Evolutionary conservation across 2,113 vertebrate species (phyloP), one percentile per base, ranked within the genome.

Genomic region (Aythya baeri): DNA sequence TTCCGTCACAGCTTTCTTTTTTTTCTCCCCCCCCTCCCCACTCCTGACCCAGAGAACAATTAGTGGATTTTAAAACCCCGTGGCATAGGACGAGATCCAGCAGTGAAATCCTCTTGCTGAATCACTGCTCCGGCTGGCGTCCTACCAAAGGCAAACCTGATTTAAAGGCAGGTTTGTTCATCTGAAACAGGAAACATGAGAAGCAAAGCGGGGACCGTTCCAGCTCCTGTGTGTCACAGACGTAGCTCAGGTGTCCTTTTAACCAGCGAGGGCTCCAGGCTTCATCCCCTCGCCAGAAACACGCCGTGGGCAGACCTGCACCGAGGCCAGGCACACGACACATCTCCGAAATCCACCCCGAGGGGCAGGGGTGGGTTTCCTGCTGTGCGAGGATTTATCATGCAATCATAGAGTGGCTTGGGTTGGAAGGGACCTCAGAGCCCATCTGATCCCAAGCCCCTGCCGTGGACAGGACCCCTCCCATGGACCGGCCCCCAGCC

Each of bases 41-140:
- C 76, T 78, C n/a, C 4, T 80, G 74, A 63, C 86, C 86, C 44
- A n/a, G 74, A 63, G 81, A 38, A 49, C 50, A 91, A 88, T 86
- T 79, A 79, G 32, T 21, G 58, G 52, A 29, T 86, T 32, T 76
- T 87, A 82, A 88, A 96, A 54, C 44, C 61, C 49, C 9, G 21
- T 18, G 25, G 59, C 86, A 85, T 44, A 23, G 15, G 74, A 87
- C 43, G 43, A 75, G 68, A 89, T 59, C 78, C 44, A 17, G 21
- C 22, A 63, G 34, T 75, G 65, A 93, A 68, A 75, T 44, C 74
- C 83, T 80, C 20, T 52, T 83, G 72, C 87, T 66, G 94, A 86
- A 26, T 36, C 38, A 41, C 80, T 54, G 83, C 82, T 87, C 81
- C 58, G 23, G 41, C 49, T 91, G 86, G 38, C 87, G 87, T 70